A percentile compares a stretch with the other conserved stretches of the same genome.
Evolutionary conservation across 1,140 invertebrate species (phyloP).

Genomic region (Asbolus verrucosus): DNA sequence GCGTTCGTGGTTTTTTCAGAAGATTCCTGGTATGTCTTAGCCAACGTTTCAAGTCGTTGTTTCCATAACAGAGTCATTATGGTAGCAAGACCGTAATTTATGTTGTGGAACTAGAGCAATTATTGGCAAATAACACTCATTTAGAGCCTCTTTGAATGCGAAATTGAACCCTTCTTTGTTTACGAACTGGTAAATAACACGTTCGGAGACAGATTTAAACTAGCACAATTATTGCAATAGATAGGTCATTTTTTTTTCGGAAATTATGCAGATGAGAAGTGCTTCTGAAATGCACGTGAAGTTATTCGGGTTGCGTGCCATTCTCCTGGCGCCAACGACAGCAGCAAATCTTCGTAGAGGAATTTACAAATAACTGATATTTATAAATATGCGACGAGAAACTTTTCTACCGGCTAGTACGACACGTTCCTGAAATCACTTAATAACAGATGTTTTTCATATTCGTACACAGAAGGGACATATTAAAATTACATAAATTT

Average conservation of each 20-base stretch:
- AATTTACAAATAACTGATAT: conserved; percentile 30
- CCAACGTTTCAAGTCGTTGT: too few species aligned
- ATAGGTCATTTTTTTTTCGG: conserved; percentile 9
- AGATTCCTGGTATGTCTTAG: too few species aligned
- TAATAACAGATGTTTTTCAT: conserved; percentile 17
- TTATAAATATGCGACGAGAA: conserved; percentile 31
- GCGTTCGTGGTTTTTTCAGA: neutral
- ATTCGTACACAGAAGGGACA: neutral
- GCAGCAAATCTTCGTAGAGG: conserved; percentile 10
- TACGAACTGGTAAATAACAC: neutral
- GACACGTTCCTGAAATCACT: neutral
- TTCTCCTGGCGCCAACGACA: conserved; percentile 19
- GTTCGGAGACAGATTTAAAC: conserved; percentile 24
- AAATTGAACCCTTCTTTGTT: conserved; percentile 6
- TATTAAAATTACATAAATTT: too few species aligned
- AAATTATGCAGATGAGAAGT: conserved; percentile 9
- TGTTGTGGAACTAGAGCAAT: neutral
- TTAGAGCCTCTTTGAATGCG: conserved; percentile 11
- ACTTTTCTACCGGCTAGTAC: neutral
- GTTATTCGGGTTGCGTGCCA: conserved; percentile 11
- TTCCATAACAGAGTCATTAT: conserved; percentile 8
- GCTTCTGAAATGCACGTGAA: conserved; percentile 12
- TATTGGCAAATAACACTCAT: conserved; percentile 22
- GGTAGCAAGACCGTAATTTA: conserved; percentile 19
- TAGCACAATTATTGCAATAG: conserved; percentile 3